Conservation (phyloP, 2,113 vertebrate genomes). For the Gobiocypris rarus region DNA sequence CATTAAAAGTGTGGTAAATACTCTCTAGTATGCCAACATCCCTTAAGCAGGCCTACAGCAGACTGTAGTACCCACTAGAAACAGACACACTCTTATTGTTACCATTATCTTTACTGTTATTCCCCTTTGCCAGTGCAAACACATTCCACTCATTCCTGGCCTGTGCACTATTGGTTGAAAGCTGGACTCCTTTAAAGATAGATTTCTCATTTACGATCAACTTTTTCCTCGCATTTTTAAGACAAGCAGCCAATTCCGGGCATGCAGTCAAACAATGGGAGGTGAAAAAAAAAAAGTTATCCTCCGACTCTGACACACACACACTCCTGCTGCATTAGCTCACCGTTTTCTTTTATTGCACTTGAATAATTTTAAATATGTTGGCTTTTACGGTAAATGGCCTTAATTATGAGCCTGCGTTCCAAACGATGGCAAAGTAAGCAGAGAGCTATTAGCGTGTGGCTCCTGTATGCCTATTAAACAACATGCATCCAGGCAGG, state of each 20-base stretch:
- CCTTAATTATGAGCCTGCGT: constrained; percentile 54
- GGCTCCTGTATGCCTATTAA: constrained; percentile 41
- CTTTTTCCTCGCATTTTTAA: constrained; percentile 38
- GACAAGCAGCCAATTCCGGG: constrained; percentile 38
- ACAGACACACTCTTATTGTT: constrained; percentile 25
- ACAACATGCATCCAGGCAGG: background rate
- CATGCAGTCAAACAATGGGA: constrained; percentile 32
- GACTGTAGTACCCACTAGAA: background rate
- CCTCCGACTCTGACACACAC: background rate
- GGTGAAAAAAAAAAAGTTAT: background rate
- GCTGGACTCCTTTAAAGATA: constrained; percentile 37
- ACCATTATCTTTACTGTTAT: constrained; percentile 49
- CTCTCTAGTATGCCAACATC: background rate
- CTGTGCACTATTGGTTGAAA: constrained; percentile 14
- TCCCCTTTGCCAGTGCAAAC: constrained; percentile 26
- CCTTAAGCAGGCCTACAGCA: constrained; percentile 6
- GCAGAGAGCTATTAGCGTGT: constrained; percentile 22
- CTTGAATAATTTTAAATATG: constrained; percentile 43
- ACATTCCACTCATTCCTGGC: constrained; percentile 52
- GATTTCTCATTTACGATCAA: constrained; percentile 45
- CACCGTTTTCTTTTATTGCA: constrained; percentile 50
- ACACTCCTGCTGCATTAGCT: constrained; percentile 1
- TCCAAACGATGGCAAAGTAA: constrained; percentile 23
- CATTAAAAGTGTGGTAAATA: background rate
- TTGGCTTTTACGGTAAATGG: constrained; percentile 51